Conservation (phyloP, 2,888 invertebrate genomes). For the Operophtera brumata region DNA sequence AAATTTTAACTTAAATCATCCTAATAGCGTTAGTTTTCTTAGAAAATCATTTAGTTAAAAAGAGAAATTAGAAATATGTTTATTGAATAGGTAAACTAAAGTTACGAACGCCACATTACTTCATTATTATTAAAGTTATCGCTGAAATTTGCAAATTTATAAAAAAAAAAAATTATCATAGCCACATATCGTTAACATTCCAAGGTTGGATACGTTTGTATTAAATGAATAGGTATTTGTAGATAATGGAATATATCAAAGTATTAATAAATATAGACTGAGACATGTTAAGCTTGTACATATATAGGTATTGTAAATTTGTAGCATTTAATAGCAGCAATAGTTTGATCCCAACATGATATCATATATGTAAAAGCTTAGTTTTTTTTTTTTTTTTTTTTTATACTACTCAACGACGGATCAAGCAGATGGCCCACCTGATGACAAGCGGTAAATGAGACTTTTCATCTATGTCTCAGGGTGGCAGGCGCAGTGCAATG, state of each 20-base stretch:
- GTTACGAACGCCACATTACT: not conserved
- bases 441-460: too few species aligned
- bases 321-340: not conserved
- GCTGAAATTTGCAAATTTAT: not conserved
- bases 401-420: too few species aligned
- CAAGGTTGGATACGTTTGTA: conserved; percentile 32
- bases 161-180: conserved; percentile 12
- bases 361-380: too few species aligned
- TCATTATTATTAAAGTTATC: not conserved
- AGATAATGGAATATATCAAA: conserved; percentile 42
- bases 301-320: conserved; percentile 35
- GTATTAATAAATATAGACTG: conserved; percentile 72
- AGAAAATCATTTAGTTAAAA: not conserved
- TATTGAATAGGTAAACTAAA: not conserved
- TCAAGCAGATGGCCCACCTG: too few species aligned
- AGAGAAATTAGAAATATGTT: not conserved
- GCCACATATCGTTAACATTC: conserved; percentile 49
- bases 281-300: conserved; percentile 60
- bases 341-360: too few species aligned
- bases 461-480: too few species aligned
- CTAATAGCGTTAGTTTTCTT: not conserved
- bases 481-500: too few species aligned
- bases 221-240: conserved; percentile 35
- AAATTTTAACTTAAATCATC: not conserved
- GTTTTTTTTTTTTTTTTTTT: too few species aligned